phyloP scores from a whole-genome alignment of 2,888 invertebrate species.

The Nematopogon swammerdamellus region DNA sequence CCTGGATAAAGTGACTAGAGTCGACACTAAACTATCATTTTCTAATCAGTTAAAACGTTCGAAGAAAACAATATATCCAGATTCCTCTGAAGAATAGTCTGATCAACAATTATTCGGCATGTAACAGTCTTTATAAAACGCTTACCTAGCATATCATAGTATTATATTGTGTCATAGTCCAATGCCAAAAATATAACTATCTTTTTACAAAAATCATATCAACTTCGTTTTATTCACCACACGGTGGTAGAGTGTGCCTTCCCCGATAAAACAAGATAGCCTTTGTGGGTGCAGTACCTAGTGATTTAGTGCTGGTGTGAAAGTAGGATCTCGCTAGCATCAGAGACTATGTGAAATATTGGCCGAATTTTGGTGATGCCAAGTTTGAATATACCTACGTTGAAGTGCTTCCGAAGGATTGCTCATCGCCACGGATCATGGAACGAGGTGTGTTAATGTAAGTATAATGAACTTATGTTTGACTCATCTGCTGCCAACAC shows the following conservation, averaged over 20 bases:
- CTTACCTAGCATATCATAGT: conserved; percentile 59
- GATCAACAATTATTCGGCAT: conserved; percentile 57
- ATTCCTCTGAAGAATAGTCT: conserved; percentile 57
- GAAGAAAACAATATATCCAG: conserved; percentile 42
- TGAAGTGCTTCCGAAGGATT: not conserved
- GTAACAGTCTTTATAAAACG: conserved; percentile 58
- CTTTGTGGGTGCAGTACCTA: too few relatives aligned
- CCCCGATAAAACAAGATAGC: not conserved
- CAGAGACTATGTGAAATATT: not conserved
- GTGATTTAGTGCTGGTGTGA: not conserved
- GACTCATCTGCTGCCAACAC: not conserved
- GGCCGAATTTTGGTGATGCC: not conserved
- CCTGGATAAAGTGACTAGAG: conserved; percentile 34
- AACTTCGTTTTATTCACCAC: conserved; percentile 47
- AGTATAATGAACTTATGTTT: not conserved
- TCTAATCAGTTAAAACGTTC: conserved; percentile 48
- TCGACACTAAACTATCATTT: conserved; percentile 45
- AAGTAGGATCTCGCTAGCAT: not conserved
- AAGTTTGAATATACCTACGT: too few relatives aligned
- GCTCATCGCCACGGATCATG: not conserved
- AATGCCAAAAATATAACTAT: conserved; percentile 59
- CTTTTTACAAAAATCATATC: conserved; percentile 56
- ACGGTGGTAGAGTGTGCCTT: conserved; percentile 17
- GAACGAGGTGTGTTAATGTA: not conserved
- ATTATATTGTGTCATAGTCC: conserved; percentile 59